Conservation (phyloP, 2,113 vertebrate genomes). For the Protobothrops mucrosquamatus region DNA sequence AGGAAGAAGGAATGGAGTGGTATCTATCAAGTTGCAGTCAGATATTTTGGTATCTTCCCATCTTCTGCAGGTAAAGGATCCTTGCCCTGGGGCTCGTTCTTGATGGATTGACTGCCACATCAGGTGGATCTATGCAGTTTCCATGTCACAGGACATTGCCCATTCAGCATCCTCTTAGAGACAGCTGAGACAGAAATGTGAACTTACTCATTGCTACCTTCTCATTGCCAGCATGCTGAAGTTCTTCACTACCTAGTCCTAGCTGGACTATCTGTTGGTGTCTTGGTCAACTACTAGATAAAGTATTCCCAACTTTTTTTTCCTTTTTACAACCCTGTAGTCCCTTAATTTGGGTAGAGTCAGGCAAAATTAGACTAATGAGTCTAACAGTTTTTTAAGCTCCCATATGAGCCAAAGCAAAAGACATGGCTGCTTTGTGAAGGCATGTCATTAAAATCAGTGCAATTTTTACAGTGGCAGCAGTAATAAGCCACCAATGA, state of each 20-base stretch:
- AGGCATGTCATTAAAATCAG: neutral
- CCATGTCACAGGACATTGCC: neutral
- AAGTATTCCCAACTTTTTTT: neutral
- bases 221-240: neutral
- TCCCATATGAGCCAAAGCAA: neutral
- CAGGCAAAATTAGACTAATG: neutral
- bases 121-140: neutral
- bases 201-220: neutral
- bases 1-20: neutral
- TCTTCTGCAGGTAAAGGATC: neutral
- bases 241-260: neutral
- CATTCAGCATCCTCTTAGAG: neutral
- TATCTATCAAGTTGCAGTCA: neutral
- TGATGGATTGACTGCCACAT: neutral
- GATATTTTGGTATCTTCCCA: neutral
- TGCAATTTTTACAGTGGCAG: neutral
- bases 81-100: neutral
- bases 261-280: neutral
- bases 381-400: neutral
- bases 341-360: neutral
- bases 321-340: neutral
- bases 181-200: neutral
- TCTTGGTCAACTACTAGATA: neutral
- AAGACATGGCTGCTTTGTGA: neutral
- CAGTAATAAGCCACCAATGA: neutral